Evolutionary conservation across 1,140 invertebrate genomes (phyloP).

Genomic region (Drosophila tropicalis): DNA sequence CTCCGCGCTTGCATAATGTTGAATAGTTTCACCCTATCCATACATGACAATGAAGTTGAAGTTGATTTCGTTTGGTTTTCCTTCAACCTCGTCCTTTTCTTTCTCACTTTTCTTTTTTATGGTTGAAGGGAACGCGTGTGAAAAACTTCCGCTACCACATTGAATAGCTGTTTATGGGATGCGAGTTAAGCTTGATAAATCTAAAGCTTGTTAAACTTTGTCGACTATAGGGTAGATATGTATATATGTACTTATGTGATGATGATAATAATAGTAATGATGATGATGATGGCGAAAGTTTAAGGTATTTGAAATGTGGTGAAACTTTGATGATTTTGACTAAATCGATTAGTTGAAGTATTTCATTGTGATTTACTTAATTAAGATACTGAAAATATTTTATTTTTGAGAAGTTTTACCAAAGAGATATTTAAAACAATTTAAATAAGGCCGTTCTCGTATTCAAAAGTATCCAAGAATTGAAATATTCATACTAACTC

Average conservation of each 20-base stretch:
- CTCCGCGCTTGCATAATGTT: slow-evolving; percentile 40
- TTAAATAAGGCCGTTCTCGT: too few species aligned
- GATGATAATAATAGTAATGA: not conserved
- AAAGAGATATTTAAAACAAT: too few species aligned
- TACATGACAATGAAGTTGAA: slow-evolving; percentile 52
- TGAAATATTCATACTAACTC: too few species aligned
- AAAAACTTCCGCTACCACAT: slow-evolving; percentile 48
- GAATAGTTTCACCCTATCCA: slow-evolving; percentile 29
- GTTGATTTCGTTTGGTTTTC: slow-evolving; percentile 24
- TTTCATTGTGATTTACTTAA: not conserved
- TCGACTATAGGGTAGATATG: slow-evolving; percentile 12
- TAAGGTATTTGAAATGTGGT: not conserved
- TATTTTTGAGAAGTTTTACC: too few species aligned
- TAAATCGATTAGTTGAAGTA: not conserved
- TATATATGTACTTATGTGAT: not conserved
- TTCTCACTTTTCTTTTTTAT: slow-evolving; percentile 37
- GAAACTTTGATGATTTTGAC: not conserved
- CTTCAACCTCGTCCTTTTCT: not conserved
- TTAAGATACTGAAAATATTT: too few species aligned
- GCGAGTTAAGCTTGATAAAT: slow-evolving; percentile 25
- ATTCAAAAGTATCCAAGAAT: too few species aligned
- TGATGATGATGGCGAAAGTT: not conserved
- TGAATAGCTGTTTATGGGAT: slow-evolving; percentile 23
- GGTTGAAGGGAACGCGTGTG: slow-evolving; percentile 32
- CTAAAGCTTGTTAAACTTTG: slow-evolving; percentile 24